These are phyloP conservation scores for Sigmodon hispidus DNA, from an alignment of 2,113 vertebrate species.

Conservation along the genomic window DNA sequence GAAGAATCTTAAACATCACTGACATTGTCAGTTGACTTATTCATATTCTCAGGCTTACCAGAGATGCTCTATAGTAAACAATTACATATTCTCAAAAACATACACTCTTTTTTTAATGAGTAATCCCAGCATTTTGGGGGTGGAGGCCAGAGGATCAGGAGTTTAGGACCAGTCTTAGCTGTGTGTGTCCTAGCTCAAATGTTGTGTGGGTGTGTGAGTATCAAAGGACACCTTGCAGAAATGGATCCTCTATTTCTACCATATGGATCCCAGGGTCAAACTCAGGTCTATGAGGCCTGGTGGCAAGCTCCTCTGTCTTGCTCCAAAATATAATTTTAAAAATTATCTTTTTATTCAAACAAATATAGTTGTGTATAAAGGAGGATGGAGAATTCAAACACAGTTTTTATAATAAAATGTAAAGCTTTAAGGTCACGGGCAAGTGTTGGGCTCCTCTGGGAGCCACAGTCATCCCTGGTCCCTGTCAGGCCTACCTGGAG, in stretches of 20 bases:
- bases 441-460: background rate
- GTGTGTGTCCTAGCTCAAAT: background rate
- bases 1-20: background rate
- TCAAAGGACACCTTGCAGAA: too few species aligned
- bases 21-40: rapidly evolving
- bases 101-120: background rate
- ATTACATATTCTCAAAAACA: background rate
- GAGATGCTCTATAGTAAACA: background rate
- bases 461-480: background rate
- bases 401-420: background rate
- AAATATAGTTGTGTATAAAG: background rate
- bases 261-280: background rate
- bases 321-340: background rate
- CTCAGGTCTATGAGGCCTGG: background rate
- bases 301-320: background rate
- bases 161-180: background rate
- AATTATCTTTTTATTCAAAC: background rate
- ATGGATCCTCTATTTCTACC: background rate
- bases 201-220: background rate
- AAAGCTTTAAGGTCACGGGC: background rate
- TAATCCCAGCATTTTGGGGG: background rate
- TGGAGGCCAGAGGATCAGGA: background rate
- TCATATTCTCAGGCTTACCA: background rate
- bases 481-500: background rate
- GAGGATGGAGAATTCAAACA: background rate